phyloP scores from a whole-genome alignment of 1,140 invertebrate species.

The Panulirus ornatus region DNA sequence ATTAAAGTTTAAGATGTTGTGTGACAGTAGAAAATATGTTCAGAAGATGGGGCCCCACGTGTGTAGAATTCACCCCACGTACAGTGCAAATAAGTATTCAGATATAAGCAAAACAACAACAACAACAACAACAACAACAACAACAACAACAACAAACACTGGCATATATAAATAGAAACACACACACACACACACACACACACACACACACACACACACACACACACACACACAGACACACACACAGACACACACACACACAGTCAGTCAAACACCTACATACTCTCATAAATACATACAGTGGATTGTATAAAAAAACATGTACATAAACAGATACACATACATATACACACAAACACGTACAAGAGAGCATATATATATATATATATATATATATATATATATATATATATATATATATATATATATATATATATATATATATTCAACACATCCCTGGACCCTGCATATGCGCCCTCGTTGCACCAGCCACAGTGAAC shows the following conservation, averaged over 20 bases:
- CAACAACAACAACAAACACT: background rate
- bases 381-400: constrained; percentile 4
- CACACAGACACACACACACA: background rate
- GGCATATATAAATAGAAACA: background rate
- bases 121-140: constrained; percentile 6
- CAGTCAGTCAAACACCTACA: background rate
- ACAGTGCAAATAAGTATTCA: too few relatives aligned
- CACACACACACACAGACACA: background rate
- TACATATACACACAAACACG: background rate
- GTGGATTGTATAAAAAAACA: constrained; percentile 12
- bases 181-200: too few relatives aligned
- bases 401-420: too few relatives aligned
- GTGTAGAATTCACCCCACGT: too few relatives aligned
- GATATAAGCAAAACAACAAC: too few relatives aligned
- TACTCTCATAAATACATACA: constrained; percentile 14
- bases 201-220: background rate
- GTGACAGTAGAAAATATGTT: too few relatives aligned
- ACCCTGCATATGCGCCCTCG: too few relatives aligned
- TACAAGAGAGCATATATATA: background rate
- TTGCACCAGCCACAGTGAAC: too few relatives aligned
- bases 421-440: constrained; percentile 37
- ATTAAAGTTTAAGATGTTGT: too few relatives aligned
- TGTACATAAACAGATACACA: background rate
- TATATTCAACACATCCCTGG: too few relatives aligned
- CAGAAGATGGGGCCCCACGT: too few relatives aligned